Conservation (phyloP, 2,888 invertebrate species). For the Dasypogon diadema region DNA sequence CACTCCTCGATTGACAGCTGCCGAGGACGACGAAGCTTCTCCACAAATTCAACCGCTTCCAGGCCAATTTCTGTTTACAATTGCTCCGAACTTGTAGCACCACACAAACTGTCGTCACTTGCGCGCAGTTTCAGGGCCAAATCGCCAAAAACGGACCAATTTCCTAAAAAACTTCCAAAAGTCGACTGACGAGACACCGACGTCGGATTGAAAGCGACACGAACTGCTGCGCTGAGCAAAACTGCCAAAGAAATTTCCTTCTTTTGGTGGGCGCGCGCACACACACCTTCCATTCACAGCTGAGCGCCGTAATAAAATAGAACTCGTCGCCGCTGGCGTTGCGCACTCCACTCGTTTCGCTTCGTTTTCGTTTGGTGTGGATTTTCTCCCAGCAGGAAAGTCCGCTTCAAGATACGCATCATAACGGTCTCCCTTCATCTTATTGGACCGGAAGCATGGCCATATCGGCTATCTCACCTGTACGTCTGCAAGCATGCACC, state of each 20-base stretch:
- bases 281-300: slow-evolving; percentile 52
- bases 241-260: slow-evolving; percentile 15
- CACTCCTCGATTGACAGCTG: slow-evolving; percentile 26
- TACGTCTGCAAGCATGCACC: not conserved
- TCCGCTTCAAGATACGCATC: not conserved
- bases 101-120: not conserved
- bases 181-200: slow-evolving; percentile 28
- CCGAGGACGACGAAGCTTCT: not conserved
- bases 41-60: not conserved
- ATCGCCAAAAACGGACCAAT: slow-evolving; percentile 20
- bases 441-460: not conserved
- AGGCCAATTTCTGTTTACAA: slow-evolving; percentile 9
- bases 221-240: slow-evolving; percentile 39
- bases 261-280: slow-evolving; percentile 32
- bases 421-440: not conserved
- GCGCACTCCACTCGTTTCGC: not conserved
- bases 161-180: slow-evolving; percentile 41
- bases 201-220: slow-evolving; percentile 28
- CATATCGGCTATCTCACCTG: not conserved
- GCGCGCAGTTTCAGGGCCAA: slow-evolving; percentile 17
- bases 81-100: not conserved
- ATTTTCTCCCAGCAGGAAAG: not conserved
- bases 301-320: slow-evolving; percentile 52
- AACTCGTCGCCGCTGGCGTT: not conserved
- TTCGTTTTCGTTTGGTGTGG: not conserved